A percentile compares a stretch with the other conserved stretches of the same genome.
phyloP scores from a whole-genome alignment of 1,140 invertebrate species.

The Diorhabda elongata region DNA sequence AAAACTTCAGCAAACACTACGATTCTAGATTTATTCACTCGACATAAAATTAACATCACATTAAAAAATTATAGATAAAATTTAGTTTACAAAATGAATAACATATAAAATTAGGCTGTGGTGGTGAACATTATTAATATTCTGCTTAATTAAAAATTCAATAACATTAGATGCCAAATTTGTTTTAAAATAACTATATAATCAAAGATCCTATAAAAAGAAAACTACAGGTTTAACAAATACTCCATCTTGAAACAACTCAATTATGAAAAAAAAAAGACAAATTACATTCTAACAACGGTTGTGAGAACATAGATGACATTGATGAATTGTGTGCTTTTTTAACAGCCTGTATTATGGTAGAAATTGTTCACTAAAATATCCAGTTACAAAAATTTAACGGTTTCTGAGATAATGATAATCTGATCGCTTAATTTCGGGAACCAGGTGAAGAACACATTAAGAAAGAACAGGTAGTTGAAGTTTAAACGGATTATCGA shows the following conservation, averaged over 20 bases:
- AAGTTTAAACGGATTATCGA: too few relatives aligned
- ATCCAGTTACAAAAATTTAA: neutral
- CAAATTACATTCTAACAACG: constrained; percentile 10
- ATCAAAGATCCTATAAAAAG: neutral
- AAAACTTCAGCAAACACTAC: too few relatives aligned
- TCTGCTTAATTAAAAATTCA: too few relatives aligned
- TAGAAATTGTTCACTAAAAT: neutral
- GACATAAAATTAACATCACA: too few relatives aligned
- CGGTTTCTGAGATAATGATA: constrained; percentile 1
- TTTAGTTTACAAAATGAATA: too few relatives aligned
- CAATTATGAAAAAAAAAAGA: constrained; percentile 2
- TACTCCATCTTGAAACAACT: neutral
- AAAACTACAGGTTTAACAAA: neutral
- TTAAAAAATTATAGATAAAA: too few relatives aligned
- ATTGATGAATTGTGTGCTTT: constrained; percentile 5
- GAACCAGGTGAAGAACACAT: neutral
- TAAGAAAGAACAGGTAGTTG: neutral
- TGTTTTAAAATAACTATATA: too few relatives aligned
- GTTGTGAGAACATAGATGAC: neutral
- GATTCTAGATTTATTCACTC: too few relatives aligned
- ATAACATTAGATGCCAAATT: too few relatives aligned
- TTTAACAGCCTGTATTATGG: neutral
- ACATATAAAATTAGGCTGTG: too few relatives aligned
- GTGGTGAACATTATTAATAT: too few relatives aligned
- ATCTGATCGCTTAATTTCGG: constrained; percentile 10